Percentiles rank a stretch among this genome's conserved stretches.
These are phyloP conservation scores for Tipula confusa DNA, from an alignment of 2,888 invertebrate genomes.

Conservation along the genomic window DNA sequence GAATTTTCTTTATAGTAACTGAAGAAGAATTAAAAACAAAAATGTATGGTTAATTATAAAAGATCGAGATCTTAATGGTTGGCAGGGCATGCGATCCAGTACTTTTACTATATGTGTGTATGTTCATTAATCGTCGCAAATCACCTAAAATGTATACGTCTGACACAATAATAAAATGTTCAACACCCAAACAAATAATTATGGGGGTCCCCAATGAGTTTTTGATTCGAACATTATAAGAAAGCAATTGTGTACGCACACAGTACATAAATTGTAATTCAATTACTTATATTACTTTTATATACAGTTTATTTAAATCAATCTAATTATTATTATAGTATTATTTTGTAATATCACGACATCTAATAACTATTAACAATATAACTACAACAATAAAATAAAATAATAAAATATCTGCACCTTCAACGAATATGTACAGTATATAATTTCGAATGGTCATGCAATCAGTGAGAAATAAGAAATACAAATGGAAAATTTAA, in stretches of 20 bases:
- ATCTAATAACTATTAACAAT: background rate
- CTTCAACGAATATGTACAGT: background rate
- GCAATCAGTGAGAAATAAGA: background rate
- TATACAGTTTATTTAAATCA: background rate
- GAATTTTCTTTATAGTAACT: background rate
- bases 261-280: background rate
- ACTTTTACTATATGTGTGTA: background rate
- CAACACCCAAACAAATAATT: background rate
- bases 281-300: background rate
- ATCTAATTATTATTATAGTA: background rate
- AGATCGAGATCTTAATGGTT: background rate
- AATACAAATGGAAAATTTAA: background rate
- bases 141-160: background rate
- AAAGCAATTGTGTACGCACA: background rate
- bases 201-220: background rate
- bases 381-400: background rate
- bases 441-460: background rate
- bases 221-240: background rate
- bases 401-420: conserved; percentile 13
- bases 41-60: background rate
- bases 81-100: background rate
- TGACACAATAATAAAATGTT: background rate
- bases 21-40: background rate
- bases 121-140: background rate
- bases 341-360: background rate